These are phyloP conservation scores for Lepus oiostolus DNA, from an alignment of 2,797 vertebrate species.

Conservation along the genomic window DNA sequence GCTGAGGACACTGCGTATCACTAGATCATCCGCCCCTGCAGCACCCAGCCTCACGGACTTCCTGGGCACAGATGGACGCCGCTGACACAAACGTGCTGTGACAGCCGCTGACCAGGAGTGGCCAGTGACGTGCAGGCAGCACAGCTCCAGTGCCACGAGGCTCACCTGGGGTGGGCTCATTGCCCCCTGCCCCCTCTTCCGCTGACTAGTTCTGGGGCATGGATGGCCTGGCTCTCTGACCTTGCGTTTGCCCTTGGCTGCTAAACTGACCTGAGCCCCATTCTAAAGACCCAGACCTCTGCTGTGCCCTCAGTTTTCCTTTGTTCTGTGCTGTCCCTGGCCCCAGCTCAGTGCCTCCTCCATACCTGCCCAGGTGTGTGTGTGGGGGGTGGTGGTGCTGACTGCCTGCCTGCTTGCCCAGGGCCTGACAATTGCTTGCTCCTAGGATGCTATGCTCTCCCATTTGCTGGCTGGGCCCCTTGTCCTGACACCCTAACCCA, in stretches of 20 bases:
- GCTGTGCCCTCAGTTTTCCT: neutral
- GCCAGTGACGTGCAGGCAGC: neutral
- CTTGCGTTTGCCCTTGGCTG: neutral
- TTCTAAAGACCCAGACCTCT: neutral
- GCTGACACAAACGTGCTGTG: constrained; percentile 60
- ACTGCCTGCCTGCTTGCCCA: neutral
- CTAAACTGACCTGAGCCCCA: neutral
- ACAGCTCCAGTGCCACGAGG: neutral
- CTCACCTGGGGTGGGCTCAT: neutral
- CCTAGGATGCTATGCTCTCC: neutral
- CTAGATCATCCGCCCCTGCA: constrained; percentile 18
- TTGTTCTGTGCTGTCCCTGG: neutral
- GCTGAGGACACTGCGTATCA: neutral
- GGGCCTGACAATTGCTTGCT: neutral
- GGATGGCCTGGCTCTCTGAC: neutral
- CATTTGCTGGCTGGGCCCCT: neutral
- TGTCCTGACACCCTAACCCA: neutral
- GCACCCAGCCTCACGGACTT: neutral
- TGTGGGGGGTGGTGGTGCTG: neutral
- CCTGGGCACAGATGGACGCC: neutral
- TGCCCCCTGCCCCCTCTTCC: neutral
- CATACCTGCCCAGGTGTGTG: neutral
- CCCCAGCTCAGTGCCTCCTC: neutral
- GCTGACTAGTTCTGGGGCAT: neutral
- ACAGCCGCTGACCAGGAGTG: constrained; percentile 60